Evolutionary conservation across 35 echinoderm and acorn worm species (phyloP).

Genomic region (Stichopus chloronotus): DNA sequence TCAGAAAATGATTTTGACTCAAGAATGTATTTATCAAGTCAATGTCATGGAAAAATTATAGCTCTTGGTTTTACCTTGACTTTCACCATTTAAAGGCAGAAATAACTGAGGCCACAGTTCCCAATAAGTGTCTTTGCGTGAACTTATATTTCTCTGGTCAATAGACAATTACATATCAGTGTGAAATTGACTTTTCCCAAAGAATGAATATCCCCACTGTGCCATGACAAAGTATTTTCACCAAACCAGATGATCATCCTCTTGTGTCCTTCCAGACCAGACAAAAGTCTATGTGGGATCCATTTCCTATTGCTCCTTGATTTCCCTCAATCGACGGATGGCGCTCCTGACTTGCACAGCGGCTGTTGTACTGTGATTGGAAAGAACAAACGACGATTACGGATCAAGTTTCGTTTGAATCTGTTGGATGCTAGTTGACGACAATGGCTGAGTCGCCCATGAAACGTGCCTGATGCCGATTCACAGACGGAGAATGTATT

Average conservation of each 20-base stretch:
- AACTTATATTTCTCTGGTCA: not conserved
- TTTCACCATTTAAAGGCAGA: no score
- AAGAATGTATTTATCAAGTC: no score
- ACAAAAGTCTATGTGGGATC: not conserved
- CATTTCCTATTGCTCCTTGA: conserved; percentile 81
- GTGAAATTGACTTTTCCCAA: not conserved
- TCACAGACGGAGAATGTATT: no score
- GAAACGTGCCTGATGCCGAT: not conserved
- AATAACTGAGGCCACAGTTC: no score
- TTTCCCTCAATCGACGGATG: conserved; percentile 91
- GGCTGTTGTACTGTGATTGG: conserved; percentile 88
- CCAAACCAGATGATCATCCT: not conserved
- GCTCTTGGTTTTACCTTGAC: no score
- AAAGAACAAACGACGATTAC: conserved; percentile 25
- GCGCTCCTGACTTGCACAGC: conserved; percentile 92
- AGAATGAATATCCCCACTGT: not conserved
- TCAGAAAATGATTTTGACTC: no score
- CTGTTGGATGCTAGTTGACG: not conserved
- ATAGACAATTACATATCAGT: conserved; percentile 9
- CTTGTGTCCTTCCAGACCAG: not conserved
- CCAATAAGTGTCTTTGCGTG: not conserved
- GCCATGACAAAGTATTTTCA: not conserved
- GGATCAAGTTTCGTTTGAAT: not conserved
- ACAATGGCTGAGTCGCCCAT: not conserved
- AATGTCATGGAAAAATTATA: no score